A percentile compares a stretch with the other conserved stretches of the same genome.
These are phyloP conservation scores for Athrips mouffetella DNA, from an alignment of 2,888 invertebrate species.

Conservation along the genomic window DNA sequence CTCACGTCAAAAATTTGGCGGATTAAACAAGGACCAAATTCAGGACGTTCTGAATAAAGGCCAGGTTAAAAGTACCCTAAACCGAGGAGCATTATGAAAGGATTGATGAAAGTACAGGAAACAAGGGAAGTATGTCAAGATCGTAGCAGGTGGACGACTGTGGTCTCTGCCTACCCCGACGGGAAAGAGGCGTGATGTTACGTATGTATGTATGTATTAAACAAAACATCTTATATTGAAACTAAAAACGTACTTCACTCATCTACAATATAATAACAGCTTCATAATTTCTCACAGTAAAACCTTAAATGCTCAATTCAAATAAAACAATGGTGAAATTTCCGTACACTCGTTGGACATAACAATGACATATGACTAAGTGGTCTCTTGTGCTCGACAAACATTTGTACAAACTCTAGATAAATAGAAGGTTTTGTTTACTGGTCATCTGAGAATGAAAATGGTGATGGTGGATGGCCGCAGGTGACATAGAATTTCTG, in stretches of 20 bases:
- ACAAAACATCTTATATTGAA: not conserved
- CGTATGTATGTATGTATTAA: no score
- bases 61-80: no score
- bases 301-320: not conserved
- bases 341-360: slow-evolving; percentile 37
- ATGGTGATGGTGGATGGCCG: slow-evolving; percentile 21
- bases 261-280: not conserved
- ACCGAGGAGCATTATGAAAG: no score
- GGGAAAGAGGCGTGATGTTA: no score
- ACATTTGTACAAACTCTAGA: slow-evolving; percentile 56
- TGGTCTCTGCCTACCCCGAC: no score
- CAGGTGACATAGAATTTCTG: slow-evolving; percentile 1
- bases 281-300: not conserved
- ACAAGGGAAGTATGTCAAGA: no score
- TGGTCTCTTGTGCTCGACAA: slow-evolving; percentile 61
- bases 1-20: no score
- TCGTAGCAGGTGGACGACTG: no score
- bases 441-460: slow-evolving; percentile 56
- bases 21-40: no score
- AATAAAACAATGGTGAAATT: not conserved
- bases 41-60: no score
- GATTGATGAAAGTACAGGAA: no score
- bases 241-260: not conserved
- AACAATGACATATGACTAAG: slow-evolving; percentile 61
- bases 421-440: slow-evolving; percentile 46